These are phyloP conservation scores for Drosophila mimica DNA, from an alignment of 2,888 invertebrate genomes.

Conservation along the genomic window DNA sequence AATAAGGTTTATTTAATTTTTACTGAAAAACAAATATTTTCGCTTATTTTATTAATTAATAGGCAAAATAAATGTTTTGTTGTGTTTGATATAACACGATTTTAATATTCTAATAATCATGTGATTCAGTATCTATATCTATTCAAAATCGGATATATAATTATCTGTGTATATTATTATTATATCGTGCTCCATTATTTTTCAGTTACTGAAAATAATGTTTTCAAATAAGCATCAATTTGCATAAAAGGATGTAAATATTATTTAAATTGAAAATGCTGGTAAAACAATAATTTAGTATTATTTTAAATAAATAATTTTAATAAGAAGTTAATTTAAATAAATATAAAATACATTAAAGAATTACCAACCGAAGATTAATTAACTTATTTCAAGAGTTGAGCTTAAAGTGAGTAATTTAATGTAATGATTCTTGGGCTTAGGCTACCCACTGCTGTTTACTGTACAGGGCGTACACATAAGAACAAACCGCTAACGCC, in stretches of 20 bases:
- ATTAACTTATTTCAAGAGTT: not conserved
- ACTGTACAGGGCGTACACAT: conserved; percentile 25
- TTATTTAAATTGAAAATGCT: not conserved
- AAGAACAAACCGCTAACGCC: conserved; percentile 33
- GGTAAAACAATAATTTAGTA: too few species aligned
- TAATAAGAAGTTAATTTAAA: not conserved
- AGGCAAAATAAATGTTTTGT: not conserved
- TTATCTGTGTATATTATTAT: not conserved
- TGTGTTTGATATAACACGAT: too few species aligned
- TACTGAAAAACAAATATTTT: not conserved
- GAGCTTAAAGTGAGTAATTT: not conserved
- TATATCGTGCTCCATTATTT: not conserved
- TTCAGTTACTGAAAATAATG: not conserved
- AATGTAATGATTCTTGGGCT: not conserved
- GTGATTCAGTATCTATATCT: not conserved
- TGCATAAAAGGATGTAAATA: too few species aligned
- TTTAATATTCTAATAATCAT: not conserved
- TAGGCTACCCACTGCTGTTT: not conserved
- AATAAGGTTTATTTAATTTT: not conserved
- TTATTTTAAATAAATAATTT: not conserved
- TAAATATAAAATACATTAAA: not conserved
- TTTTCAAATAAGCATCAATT: not conserved
- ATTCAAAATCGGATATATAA: not conserved
- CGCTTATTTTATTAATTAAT: not conserved
- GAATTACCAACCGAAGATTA: too few species aligned